Conservation (phyloP, 2,113 vertebrate species). For the Notarius lentiginosus region DNA sequence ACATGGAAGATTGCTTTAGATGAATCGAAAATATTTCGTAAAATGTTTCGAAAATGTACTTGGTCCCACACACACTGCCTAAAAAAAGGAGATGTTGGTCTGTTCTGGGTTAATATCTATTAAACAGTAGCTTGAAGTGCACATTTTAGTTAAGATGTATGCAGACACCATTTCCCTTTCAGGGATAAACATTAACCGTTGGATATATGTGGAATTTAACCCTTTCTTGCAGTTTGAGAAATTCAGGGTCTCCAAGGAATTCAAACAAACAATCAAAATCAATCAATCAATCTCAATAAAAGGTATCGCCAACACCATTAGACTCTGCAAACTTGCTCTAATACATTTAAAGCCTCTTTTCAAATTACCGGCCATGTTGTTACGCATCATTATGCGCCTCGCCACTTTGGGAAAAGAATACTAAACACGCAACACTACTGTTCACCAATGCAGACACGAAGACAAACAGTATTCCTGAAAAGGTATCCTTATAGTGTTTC, state of each 20-base stretch:
- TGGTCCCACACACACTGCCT: not conserved
- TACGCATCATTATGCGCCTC: not conserved
- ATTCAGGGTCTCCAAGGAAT: not conserved
- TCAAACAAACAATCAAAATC: not conserved
- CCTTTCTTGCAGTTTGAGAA: not conserved
- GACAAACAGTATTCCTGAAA: not conserved
- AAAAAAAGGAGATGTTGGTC: not conserved
- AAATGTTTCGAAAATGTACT: not conserved
- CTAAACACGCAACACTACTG: not conserved
- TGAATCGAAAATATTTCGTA: not conserved
- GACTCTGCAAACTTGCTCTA: no score
- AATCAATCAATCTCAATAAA: no score
- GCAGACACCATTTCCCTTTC: constrained; percentile 16
- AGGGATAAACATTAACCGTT: constrained; percentile 53
- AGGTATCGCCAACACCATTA: not conserved
- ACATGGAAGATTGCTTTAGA: not conserved
- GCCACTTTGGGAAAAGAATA: not conserved
- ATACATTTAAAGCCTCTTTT: not conserved
- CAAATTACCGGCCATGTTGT: not conserved
- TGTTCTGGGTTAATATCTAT: constrained; percentile 42
- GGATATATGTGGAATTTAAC: constrained; percentile 19
- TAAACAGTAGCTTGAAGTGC: constrained; percentile 29
- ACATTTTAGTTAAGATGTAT: constrained; percentile 19
- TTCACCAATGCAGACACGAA: not conserved
- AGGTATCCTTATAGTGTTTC: not conserved